Evolutionary conservation across 2,888 invertebrate species (phyloP).

Genomic region (Euproctis similis): DNA sequence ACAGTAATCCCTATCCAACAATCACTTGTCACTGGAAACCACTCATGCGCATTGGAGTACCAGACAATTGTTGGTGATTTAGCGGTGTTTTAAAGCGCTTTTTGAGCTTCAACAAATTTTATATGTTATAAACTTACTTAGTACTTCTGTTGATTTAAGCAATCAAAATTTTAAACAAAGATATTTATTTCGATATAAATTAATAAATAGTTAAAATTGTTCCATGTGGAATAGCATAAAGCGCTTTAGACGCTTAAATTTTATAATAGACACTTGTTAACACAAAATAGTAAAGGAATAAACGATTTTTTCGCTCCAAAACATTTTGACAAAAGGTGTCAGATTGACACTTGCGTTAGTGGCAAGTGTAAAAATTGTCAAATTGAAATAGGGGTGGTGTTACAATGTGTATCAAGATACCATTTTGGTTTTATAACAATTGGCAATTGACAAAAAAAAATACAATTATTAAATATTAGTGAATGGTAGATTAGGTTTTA

Average conservation of each 20-base stretch:
- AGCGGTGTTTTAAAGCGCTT: slow-evolving; percentile 26
- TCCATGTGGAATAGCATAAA: too few species aligned
- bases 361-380: slow-evolving; percentile 46
- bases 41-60: slow-evolving; percentile 38
- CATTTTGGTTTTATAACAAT: slow-evolving; percentile 14
- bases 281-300: slow-evolving; percentile 37
- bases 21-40: slow-evolving; percentile 65
- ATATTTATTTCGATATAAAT: too few species aligned
- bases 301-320: slow-evolving; percentile 56
- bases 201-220: too few species aligned
- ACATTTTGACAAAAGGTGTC: slow-evolving; percentile 46
- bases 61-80: slow-evolving; percentile 1
- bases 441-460: too few species aligned
- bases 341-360: slow-evolving; percentile 56
- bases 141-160: too few species aligned
- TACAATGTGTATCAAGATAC: slow-evolving; percentile 18
- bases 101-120: too few species aligned
- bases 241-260: slow-evolving; percentile 26
- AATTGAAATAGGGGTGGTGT: slow-evolving; percentile 35
- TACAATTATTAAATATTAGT: too few species aligned
- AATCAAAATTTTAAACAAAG: too few species aligned
- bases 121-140: too few species aligned
- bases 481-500: too few species aligned
- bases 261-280: slow-evolving; percentile 13
- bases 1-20: slow-evolving; percentile 48